These are phyloP conservation scores for Rhabdomys dilectus DNA, from an alignment of 2,113 vertebrate genomes.

Conservation along the genomic window DNA sequence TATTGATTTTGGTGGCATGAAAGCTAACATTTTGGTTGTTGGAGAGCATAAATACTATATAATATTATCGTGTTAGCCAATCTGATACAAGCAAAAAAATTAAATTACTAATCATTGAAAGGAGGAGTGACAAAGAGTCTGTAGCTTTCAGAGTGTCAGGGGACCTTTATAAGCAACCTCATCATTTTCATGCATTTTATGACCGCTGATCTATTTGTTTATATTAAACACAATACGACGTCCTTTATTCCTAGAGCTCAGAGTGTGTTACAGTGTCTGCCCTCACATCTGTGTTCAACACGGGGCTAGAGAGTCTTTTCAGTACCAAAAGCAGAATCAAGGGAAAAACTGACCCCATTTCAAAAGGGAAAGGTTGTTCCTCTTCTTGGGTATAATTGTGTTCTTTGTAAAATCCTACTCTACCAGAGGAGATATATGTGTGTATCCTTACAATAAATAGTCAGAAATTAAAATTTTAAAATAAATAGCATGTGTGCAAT, in stretches of 20 bases:
- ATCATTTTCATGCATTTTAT: background rate
- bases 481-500: background rate
- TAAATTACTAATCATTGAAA: background rate
- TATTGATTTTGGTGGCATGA: background rate
- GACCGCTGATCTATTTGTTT: background rate
- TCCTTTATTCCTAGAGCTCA: background rate
- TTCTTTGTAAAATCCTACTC: background rate
- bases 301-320: background rate
- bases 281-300: background rate
- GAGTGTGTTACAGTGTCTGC: background rate
- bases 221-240: background rate
- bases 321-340: background rate
- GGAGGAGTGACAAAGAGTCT: background rate
- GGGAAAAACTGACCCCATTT: background rate
- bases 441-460: background rate
- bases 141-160: background rate
- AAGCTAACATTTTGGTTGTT: background rate
- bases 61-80: background rate
- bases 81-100: background rate
- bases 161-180: background rate
- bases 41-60: background rate
- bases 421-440: background rate
- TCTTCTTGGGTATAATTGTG: background rate
- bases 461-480: background rate
- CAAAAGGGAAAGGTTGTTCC: background rate